phyloP scores from a whole-genome alignment of 53 echinoderm and acorn worm genomes.

The Apostichopus leukothele region DNA sequence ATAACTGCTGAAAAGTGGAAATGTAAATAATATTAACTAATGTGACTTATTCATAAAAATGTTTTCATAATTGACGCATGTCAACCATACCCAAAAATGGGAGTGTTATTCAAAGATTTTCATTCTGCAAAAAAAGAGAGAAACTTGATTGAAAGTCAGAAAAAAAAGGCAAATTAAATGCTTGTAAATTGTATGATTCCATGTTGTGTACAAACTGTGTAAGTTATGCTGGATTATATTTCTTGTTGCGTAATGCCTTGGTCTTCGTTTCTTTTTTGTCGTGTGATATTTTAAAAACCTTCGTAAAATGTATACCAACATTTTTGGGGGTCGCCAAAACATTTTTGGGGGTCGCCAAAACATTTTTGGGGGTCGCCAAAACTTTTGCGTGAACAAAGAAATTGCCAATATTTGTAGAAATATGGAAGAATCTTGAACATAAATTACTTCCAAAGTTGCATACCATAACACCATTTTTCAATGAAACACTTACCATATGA shows the following conservation, averaged over 20 bases:
- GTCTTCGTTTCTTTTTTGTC: not conserved
- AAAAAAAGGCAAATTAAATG: not conserved
- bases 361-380: too few relatives aligned
- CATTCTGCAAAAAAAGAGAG: not conserved
- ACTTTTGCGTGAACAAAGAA: too few relatives aligned
- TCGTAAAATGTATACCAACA: too few relatives aligned
- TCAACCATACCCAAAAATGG: not conserved
- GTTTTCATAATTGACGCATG: not conserved
- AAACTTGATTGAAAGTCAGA: not conserved
- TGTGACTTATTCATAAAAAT: not conserved
- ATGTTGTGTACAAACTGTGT: slow-evolving; percentile 4
- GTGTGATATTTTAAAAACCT: not conserved
- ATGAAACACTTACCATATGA: too few relatives aligned
- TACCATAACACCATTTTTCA: too few relatives aligned
- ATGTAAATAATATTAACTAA: not conserved
- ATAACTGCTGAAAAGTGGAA: not conserved
- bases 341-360: too few relatives aligned
- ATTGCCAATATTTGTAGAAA: too few relatives aligned
- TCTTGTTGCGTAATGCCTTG: not conserved
- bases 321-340: too few relatives aligned
- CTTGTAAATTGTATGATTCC: slow-evolving; percentile 18
- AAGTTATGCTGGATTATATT: slow-evolving; percentile 10
- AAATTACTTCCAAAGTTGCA: too few relatives aligned
- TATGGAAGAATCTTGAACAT: too few relatives aligned
- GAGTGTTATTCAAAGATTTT: not conserved